phyloP scores from a whole-genome alignment of 2,888 invertebrate species.

The Xestia sexstrigata region DNA sequence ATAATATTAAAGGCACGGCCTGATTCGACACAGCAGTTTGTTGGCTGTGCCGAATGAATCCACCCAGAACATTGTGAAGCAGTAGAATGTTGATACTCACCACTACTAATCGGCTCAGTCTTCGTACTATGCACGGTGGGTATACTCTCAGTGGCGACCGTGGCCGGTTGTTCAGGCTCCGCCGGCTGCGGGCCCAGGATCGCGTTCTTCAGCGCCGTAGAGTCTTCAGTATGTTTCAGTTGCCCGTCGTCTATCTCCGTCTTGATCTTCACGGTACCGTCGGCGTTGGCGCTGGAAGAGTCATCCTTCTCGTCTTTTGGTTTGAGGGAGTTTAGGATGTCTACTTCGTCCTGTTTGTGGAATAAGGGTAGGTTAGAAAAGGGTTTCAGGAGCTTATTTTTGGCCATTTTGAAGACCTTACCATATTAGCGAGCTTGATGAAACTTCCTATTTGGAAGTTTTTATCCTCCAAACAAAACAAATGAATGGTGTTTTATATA shows the following conservation, averaged over 20 bases:
- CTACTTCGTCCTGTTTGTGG: constrained; percentile 91
- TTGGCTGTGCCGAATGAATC: too few species aligned
- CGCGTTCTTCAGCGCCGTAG: constrained; percentile 86
- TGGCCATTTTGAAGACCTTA: neutral
- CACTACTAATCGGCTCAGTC: constrained; percentile 80
- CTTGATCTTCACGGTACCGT: constrained; percentile 78
- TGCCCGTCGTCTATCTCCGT: constrained; percentile 81
- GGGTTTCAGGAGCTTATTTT: neutral
- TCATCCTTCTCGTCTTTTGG: constrained; percentile 92
- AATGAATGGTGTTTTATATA: neutral
- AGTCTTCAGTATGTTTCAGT: constrained; percentile 86
- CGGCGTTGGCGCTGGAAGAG: constrained; percentile 63
- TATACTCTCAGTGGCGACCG: constrained; percentile 74
- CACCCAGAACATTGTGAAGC: too few species aligned
- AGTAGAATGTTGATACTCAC: constrained; percentile 66
- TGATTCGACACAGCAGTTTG: too few species aligned
- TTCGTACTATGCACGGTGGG: constrained; percentile 82
- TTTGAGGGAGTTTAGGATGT: constrained; percentile 92
- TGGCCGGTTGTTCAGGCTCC: constrained; percentile 75
- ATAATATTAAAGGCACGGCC: too few species aligned
- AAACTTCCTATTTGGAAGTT: neutral
- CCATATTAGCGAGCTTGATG: neutral
- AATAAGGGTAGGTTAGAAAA: neutral
- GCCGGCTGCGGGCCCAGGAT: constrained; percentile 84
- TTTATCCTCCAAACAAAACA: neutral